These are phyloP conservation scores for Linyphia triangularis DNA, from an alignment of 2,888 invertebrate genomes.

Conservation along the genomic window DNA sequence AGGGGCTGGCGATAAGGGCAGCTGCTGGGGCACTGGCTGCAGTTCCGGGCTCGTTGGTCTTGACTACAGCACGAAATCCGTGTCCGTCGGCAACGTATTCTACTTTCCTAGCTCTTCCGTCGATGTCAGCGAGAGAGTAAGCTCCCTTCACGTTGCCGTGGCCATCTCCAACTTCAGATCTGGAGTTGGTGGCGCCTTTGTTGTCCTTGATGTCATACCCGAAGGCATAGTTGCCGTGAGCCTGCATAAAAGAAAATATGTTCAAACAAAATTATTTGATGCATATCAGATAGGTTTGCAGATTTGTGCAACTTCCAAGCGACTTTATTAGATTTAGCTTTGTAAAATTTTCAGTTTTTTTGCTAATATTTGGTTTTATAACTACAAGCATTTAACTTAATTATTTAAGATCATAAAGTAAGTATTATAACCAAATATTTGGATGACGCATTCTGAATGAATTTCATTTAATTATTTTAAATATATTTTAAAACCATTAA, in stretches of 20 bases:
- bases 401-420: no score
- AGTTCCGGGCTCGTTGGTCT: constrained; percentile 71
- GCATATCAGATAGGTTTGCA: no score
- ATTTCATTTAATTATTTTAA: no score
- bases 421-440: no score
- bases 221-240: constrained; percentile 66
- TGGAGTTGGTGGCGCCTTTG: constrained; percentile 71
- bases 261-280: no score
- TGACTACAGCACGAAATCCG: constrained; percentile 64
- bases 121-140: constrained; percentile 71
- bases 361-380: no score
- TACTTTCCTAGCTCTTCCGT: constrained; percentile 72
- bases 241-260: not conserved
- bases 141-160: constrained; percentile 73
- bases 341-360: no score
- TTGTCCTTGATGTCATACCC: constrained; percentile 73
- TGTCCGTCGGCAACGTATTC: constrained; percentile 71
- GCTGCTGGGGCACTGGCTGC: constrained; percentile 56
- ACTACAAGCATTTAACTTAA: no score
- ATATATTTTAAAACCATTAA: no score
- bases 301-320: no score
- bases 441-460: no score
- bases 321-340: no score
- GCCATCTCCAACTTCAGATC: constrained; percentile 72
- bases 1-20: constrained; percentile 43